A percentile compares a stretch with the other conserved stretches of the same genome.
Evolutionary conservation across 64 coral and sea anemone species (phyloP).

Genomic region (Montipora capricornis): DNA sequence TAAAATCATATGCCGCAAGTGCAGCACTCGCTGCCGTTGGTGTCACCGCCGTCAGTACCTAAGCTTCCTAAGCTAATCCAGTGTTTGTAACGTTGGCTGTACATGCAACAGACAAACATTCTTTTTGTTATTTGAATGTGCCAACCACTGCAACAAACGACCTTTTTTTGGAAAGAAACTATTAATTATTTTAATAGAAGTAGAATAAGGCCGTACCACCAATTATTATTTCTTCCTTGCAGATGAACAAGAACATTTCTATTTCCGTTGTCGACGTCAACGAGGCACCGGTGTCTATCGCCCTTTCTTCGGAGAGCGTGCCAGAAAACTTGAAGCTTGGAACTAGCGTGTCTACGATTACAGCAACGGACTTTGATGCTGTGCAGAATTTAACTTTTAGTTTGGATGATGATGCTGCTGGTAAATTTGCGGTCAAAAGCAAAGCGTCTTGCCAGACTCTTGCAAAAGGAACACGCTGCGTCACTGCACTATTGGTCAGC

Average conservation of each 20-base stretch:
- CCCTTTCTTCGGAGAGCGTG: constrained; percentile 42
- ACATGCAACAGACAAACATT: too few relatives aligned
- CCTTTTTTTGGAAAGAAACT: too few relatives aligned
- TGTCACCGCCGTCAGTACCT: too few relatives aligned
- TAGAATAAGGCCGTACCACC: too few relatives aligned
- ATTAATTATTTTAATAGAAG: too few relatives aligned
- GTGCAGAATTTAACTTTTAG: constrained; percentile 73
- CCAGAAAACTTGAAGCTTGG: constrained; percentile 51
- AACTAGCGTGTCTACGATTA: constrained; percentile 47
- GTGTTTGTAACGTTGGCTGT: too few relatives aligned
- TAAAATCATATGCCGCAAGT: too few relatives aligned
- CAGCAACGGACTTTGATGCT: constrained; percentile 64
- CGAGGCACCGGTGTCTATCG: constrained; percentile 81
- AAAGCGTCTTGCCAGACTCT: constrained; percentile 18
- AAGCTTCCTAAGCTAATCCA: too few relatives aligned
- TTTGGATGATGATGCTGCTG: constrained; percentile 61
- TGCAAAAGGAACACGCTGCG: constrained; percentile 36
- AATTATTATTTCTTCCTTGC: not conserved
- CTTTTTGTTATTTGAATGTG: too few relatives aligned
- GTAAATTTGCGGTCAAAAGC: constrained; percentile 52
- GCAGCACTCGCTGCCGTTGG: too few relatives aligned
- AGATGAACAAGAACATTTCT: constrained; percentile 73
- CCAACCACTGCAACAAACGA: too few relatives aligned
- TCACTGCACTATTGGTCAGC: constrained; percentile 63
- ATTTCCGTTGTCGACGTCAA: constrained; percentile 85